phyloP scores from a whole-genome alignment of 2,797 vertebrate genomes.

The Salarias fasciatus region DNA sequence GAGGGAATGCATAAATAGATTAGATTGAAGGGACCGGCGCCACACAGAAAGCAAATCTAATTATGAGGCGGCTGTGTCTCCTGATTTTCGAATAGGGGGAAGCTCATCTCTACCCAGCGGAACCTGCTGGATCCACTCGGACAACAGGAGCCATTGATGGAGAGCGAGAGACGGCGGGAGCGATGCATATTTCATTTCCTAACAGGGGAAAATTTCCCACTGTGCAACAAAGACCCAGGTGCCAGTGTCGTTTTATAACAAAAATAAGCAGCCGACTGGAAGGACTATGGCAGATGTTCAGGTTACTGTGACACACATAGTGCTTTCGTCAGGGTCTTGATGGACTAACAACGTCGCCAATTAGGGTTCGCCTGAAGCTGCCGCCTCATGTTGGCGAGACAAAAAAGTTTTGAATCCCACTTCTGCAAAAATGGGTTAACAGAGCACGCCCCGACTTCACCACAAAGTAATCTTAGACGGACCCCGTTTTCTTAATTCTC shows the following conservation, averaged over 20 bases:
- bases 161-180: constrained; percentile 46
- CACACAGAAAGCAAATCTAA: constrained; percentile 84
- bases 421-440: constrained; percentile 56
- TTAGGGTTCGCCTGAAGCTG: constrained; percentile 32
- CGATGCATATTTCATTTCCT: constrained; percentile 63
- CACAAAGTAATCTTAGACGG: constrained; percentile 52
- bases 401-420: constrained; percentile 15
- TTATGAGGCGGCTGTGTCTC: constrained; percentile 78
- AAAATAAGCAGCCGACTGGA: constrained; percentile 50
- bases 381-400: constrained; percentile 20
- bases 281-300: constrained; percentile 48
- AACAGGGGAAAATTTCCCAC: constrained; percentile 43
- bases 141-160: constrained; percentile 61
- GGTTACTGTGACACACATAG: constrained; percentile 30
- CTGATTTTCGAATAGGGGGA: constrained; percentile 73
- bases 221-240: constrained; percentile 40
- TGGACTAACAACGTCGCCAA: constrained; percentile 30
- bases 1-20: constrained; percentile 84
- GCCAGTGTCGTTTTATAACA: constrained; percentile 41
- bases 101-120: constrained; percentile 72
- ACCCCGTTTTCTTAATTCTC: constrained; percentile 55
- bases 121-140: constrained; percentile 71
- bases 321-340: constrained; percentile 27
- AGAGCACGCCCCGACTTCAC: constrained; percentile 42
- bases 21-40: constrained; percentile 79